Evolutionary conservation across 2,888 invertebrate species (phyloP), one percentile per base, ranked within the genome.

Genomic region (Notodonta ziczac): DNA sequence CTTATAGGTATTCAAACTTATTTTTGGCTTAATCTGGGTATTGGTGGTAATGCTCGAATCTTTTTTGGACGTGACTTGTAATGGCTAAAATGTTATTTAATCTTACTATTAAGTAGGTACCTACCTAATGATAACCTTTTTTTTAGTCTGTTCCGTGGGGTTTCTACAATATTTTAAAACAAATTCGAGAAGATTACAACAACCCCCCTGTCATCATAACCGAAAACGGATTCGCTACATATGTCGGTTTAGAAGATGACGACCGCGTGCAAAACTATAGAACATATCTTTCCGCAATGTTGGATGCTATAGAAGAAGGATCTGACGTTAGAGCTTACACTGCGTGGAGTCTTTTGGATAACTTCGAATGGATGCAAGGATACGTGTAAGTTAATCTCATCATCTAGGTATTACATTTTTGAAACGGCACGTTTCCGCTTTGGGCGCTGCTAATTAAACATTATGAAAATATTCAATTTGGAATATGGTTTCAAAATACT

Each of bases 341-440:
- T 0, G 93, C 93, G 5, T 95, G 96, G 95, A 94, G 94, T 58
- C 82, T 96, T 0, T 87, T 95, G 85, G 96, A 96, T 73, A 95
- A 95, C 74, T 95, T 95, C 73, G 95, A 96, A 78, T 96, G 95
- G 95, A 75, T 84, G 48, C 72, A 79, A 51, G 95, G 95, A 51
- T 96, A 94, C 74, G 85, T 80, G 91, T 94, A 83, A 90, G 91
- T 82, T 52, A 52, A 35, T 4, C 35, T 35, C 35, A 7, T 35
- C 2, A 24, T 35, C 35, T 35, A 35, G 5, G 6, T 35, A 35
- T 35, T 35, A 6, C 35, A 5, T 6, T 53, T 8, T 6, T 35
- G 1, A 53, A 53, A 24, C 4, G 0, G 32, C 8, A 35, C 1
- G 24, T 24, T 24, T 24, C 2, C 24, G 24, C 24, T 24, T 24